Conservation (phyloP, 2,888 invertebrate species). For the Cerastis rubricosa region DNA sequence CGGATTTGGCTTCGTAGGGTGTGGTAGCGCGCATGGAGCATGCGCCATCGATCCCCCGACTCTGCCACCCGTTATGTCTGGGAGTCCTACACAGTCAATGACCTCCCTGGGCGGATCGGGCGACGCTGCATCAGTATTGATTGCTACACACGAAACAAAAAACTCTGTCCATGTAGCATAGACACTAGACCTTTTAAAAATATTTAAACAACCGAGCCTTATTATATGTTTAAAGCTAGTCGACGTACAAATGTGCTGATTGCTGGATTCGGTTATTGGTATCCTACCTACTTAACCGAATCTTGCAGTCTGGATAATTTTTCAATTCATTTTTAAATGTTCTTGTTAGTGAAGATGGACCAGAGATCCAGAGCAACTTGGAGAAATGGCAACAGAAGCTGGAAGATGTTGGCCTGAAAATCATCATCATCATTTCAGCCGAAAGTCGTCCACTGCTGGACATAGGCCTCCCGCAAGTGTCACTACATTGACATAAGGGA, state of each 20-base stretch:
- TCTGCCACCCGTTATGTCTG: constrained; percentile 4
- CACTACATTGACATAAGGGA: no score
- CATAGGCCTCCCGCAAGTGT: no score
- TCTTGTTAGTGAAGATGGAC: no score
- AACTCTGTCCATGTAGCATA: not conserved
- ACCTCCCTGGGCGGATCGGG: constrained; percentile 15
- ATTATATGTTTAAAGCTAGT: not conserved
- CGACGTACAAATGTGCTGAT: not conserved
- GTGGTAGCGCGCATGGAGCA: constrained; percentile 39
- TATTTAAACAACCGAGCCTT: not conserved
- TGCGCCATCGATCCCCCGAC: constrained; percentile 29
- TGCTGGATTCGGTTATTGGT: not conserved
- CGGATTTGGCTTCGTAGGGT: constrained; percentile 32
- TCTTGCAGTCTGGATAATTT: not conserved
- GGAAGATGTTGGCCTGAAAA: no score
- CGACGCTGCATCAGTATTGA: constrained; percentile 4
- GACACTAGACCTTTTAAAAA: not conserved
- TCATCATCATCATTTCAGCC: no score
- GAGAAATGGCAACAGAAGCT: no score
- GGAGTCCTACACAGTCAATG: constrained; percentile 25
- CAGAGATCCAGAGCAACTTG: no score
- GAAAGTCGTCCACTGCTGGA: no score
- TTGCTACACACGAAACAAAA: constrained; percentile 9
- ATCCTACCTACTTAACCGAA: not conserved
- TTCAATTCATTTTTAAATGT: no score